Conservation (phyloP, 2,797 vertebrate genomes). For the Gymnocypris eckloni region DNA sequence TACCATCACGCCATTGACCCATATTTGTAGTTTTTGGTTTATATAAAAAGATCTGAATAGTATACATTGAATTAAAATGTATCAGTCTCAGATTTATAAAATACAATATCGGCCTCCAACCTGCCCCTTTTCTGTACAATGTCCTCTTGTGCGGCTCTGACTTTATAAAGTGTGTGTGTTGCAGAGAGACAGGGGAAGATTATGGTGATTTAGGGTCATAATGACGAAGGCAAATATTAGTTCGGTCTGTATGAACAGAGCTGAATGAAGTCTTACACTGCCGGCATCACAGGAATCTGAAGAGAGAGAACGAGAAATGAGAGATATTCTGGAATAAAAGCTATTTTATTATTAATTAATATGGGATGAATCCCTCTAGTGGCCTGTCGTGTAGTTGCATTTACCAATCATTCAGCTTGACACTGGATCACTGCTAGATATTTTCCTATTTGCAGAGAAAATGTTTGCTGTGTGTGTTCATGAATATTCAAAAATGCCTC, state of each 20-base stretch:
- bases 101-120: background rate
- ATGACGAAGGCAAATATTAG: slow-evolving; percentile 82
- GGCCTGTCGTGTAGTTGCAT: background rate
- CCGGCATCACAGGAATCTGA: slow-evolving; percentile 77
- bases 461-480: slow-evolving; percentile 35
- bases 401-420: background rate
- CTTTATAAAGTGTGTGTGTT: background rate
- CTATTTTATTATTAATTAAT: slow-evolving; percentile 15
- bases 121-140: slow-evolving; percentile 12
- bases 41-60: background rate
- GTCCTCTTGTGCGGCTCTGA: background rate
- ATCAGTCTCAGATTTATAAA: background rate
- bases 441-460: slow-evolving; percentile 36
- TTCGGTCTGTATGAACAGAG: slow-evolving; percentile 76
- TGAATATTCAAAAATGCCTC: slow-evolving; percentile 31
- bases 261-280: slow-evolving; percentile 80
- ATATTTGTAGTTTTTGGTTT: background rate
- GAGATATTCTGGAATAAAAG: background rate
- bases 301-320: slow-evolving; percentile 70
- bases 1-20: background rate
- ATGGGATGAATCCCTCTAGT: slow-evolving; percentile 30
- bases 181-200: slow-evolving; percentile 41
- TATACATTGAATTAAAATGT: background rate
- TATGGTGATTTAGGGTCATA: slow-evolving; percentile 73
- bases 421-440: slow-evolving; percentile 3